Percentiles rank a stretch among this genome's conserved stretches.
Conservation (phyloP, 1,140 invertebrate genomes). For the Formica selysi region DNA sequence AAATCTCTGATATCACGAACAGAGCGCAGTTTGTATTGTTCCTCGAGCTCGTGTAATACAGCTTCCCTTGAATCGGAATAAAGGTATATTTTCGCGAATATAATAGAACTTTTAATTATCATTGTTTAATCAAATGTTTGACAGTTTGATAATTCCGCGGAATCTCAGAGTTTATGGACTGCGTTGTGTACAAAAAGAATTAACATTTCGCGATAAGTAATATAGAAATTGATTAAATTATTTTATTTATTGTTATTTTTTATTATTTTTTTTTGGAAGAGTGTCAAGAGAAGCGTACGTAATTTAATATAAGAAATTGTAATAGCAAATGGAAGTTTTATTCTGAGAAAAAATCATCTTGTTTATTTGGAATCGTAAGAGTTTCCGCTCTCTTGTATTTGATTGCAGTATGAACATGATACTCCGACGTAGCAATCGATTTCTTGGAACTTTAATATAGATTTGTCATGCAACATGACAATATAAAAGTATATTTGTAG, state of each 20-base stretch:
- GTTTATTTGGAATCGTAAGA: neutral
- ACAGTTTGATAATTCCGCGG: neutral
- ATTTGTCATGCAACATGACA: neutral
- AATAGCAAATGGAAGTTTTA: neutral
- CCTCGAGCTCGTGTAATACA: neutral
- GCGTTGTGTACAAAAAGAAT: neutral
- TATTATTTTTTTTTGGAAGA: neutral
- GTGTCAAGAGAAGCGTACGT: constrained; percentile 4
- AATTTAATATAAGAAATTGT: constrained; percentile 7
- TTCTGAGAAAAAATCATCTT: constrained; percentile 25
- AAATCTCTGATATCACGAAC: constrained; percentile 26
- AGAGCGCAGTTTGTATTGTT: neutral
- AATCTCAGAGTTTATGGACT: neutral
- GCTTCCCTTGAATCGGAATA: neutral
- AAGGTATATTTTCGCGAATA: neutral
- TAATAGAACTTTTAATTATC: neutral
- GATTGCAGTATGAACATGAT: constrained; percentile 34
- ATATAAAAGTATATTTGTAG: neutral
- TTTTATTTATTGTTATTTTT: too few relatives aligned
- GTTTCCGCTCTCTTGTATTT: constrained; percentile 19
- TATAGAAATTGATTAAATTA: neutral
- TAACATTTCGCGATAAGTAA: neutral
- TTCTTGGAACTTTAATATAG: constrained; percentile 25
- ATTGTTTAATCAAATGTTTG: neutral
- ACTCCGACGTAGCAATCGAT: neutral